Evolutionary conservation across 2,888 invertebrate species (phyloP), one percentile per base, ranked within the genome.

Genomic region (Allygus modestus): DNA sequence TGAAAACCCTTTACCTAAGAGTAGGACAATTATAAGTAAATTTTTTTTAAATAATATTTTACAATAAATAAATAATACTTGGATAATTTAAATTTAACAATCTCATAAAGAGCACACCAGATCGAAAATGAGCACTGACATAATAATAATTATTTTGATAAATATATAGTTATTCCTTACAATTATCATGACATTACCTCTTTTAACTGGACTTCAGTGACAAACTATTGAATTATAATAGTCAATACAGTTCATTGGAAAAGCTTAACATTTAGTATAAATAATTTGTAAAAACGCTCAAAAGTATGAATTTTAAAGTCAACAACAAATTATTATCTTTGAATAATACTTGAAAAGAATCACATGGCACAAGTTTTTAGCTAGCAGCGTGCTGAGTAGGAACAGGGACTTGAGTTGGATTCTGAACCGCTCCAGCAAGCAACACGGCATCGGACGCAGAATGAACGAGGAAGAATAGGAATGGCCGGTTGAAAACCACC

Each of bases 401-500:
- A 65, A 81, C 86, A 33, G 89, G 89, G 5, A 88, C 87, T 85
- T 89, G 89, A 1, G 88, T 88, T 31, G 89, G 89, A 54, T 88
- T 87, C 37, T 88, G 87, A 17, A 89, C 88, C 69, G 89, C 87
- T 20, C 89, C 89, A n/a, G 89, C 87, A 15, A 89, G 85, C 7
- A 89, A 85, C 41, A 88, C 88, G 20, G 88, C 83, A 28, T 88
- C 88, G 0, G 89, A 88, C 51, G 87, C 87, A 58, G 87, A 85
- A 82, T 89, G 89, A 23, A 88, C 86, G 1, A 89, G 83, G 73
- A 89, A 88, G 86, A 89, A 89, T 26, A 89, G 85, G 83, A 89
- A 89, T 28, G 89, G 89, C 15, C 87, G 87, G 84, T 89, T 87
- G 61, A 89, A 88, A 1, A 86, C 84, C 54, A 89, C 23, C 33